A percentile compares a stretch with the other conserved stretches of the same genome.
Evolutionary conservation across 2,113 vertebrate species (phyloP).

Genomic region (Catagonus wagneri): DNA sequence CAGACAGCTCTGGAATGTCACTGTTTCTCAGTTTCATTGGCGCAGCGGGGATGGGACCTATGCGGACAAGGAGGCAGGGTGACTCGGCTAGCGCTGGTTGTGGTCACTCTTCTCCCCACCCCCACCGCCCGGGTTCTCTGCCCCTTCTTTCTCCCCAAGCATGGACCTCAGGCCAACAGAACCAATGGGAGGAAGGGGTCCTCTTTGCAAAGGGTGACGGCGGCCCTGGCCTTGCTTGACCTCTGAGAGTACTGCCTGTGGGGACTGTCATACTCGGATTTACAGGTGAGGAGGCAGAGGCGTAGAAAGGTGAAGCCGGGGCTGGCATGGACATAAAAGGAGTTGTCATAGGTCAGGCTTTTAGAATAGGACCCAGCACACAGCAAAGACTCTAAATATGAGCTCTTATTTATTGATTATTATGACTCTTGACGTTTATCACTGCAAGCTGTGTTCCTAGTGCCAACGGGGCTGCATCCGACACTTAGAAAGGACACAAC

Average conservation of each 20-base stretch:
- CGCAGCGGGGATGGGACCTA: neutral
- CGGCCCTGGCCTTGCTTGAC: neutral
- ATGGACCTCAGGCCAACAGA: neutral
- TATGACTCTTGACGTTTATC: neutral
- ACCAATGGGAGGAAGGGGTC: neutral
- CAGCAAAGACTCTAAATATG: fast-evolving
- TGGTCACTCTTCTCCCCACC: too few species aligned
- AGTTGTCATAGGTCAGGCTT: neutral
- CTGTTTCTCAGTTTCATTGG: neutral
- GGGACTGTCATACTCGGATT: fast-evolving
- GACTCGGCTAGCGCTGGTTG: fast-evolving
- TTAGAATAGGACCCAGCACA: neutral
- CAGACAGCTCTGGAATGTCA: neutral
- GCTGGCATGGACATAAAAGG: neutral
- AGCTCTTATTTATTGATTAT: neutral
- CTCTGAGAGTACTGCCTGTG: neutral
- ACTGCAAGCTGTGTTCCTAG: fast-evolving
- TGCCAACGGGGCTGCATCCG: neutral
- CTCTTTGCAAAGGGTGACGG: too few species aligned
- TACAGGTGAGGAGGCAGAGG: neutral
- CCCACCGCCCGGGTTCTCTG: neutral
- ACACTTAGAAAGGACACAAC: neutral
- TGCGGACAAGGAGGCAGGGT: neutral
- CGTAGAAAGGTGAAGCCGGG: neutral
- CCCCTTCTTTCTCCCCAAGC: neutral